Percentiles rank a stretch among this genome's conserved stretches.
Evolutionary conservation across 2,888 invertebrate species (phyloP).

Genomic region (Laothoe populi): DNA sequence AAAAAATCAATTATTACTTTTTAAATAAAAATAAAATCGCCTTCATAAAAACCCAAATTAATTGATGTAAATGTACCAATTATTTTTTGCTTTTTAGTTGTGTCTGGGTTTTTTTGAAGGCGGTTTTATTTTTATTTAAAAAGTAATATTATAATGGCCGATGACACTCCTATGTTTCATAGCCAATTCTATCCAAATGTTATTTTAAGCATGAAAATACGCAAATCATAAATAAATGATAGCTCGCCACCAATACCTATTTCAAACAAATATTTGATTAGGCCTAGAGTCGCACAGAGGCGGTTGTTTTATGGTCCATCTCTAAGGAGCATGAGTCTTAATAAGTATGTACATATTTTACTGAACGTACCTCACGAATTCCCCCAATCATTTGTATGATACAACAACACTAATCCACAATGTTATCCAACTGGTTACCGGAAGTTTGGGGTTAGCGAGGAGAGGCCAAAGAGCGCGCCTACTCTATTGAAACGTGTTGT

Average conservation of each 20-base stretch:
- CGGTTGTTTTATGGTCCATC: background rate
- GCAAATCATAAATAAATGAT: background rate
- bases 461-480: background rate
- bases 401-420: background rate
- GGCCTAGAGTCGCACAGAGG: background rate
- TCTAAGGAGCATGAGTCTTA: background rate
- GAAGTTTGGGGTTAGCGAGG: background rate
- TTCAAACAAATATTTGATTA: constrained; percentile 9
- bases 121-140: too few species aligned
- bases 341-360: background rate
- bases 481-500: constrained; percentile 12
- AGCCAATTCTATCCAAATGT: background rate
- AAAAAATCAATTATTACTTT: too few species aligned
- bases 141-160: background rate
- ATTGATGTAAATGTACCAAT: too few species aligned
- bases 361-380: background rate
- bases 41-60: too few species aligned
- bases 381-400: background rate
- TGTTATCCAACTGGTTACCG: background rate
- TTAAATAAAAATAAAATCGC: too few species aligned
- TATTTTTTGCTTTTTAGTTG: too few species aligned
- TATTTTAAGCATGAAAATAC: background rate
- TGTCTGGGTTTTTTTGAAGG: too few species aligned
- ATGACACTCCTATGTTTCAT: background rate
- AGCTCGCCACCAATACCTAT: background rate